Conservation (phyloP, 2,888 invertebrate genomes). For the Punctoribates punctum region DNA sequence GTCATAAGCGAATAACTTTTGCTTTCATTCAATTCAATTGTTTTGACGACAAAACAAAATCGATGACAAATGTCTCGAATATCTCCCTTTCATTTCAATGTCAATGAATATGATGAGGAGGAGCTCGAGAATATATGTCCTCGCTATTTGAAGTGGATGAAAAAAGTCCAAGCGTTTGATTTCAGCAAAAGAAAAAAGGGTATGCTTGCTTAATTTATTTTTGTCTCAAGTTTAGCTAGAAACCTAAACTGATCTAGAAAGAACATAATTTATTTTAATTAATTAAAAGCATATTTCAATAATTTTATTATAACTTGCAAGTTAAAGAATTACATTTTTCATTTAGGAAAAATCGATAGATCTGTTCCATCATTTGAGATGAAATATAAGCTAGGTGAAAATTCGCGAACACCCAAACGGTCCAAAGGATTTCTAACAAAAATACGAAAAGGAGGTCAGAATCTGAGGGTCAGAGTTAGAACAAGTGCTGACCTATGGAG, state of each 20-base stretch:
- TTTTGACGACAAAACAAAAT: not conserved
- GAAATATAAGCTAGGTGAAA: not conserved
- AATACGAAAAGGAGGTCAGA: conserved; percentile 39
- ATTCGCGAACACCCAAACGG: not conserved
- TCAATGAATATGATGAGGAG: not conserved
- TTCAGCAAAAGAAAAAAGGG: conserved; percentile 26
- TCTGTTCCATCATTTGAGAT: not conserved
- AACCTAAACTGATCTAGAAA: too few species aligned
- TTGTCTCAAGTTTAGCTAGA: too few species aligned
- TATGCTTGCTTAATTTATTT: not conserved
- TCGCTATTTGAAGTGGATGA: conserved; percentile 4
- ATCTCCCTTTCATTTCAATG: conserved; percentile 14
- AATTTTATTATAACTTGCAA: not conserved
- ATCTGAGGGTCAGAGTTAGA: conserved; percentile 35
- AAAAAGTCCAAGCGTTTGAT: conserved; percentile 17
- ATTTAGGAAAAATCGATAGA: not conserved
- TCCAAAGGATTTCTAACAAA: conserved; percentile 4
- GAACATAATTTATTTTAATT: too few species aligned
- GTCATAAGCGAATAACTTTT: too few species aligned
- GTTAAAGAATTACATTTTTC: not conserved
- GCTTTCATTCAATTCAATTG: not conserved
- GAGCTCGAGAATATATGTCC: conserved; percentile 21
- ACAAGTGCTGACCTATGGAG: conserved; percentile 42
- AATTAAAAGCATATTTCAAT: too few species aligned
- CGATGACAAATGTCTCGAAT: not conserved